Evolutionary conservation across 1,140 invertebrate species (phyloP).

Genomic region (Ooceraea biroi): DNA sequence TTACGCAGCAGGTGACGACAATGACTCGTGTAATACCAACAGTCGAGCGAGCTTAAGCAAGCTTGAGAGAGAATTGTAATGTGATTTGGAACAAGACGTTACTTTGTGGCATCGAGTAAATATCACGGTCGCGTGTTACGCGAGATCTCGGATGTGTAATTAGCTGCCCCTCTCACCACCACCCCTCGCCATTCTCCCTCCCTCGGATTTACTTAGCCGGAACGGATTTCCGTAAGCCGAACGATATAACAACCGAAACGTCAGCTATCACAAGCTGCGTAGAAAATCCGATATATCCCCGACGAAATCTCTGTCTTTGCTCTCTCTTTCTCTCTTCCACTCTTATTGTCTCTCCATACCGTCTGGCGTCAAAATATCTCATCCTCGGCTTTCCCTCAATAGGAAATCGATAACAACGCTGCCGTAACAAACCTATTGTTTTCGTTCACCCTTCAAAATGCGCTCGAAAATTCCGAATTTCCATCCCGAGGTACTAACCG

Average conservation of each 20-base stretch:
- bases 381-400: slow-evolving; percentile 59
- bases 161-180: not conserved
- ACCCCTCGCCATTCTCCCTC: too few relatives aligned
- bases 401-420: slow-evolving; percentile 78
- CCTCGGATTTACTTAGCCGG: not conserved
- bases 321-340: too few relatives aligned
- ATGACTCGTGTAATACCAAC: slow-evolving; percentile 53
- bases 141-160: slow-evolving; percentile 3
- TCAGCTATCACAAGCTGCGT: not conserved
- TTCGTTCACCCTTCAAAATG: slow-evolving; percentile 65
- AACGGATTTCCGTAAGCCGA: slow-evolving; percentile 1
- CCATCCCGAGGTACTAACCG: slow-evolving; percentile 7
- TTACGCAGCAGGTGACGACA: slow-evolving; percentile 48
- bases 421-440: slow-evolving; percentile 78
- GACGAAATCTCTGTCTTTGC: not conserved
- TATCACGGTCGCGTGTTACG: slow-evolving; percentile 3
- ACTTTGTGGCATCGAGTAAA: not conserved
- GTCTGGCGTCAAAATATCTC: slow-evolving; percentile 61
- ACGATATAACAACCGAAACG: not conserved
- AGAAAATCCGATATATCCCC: slow-evolving; percentile 23
- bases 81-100: slow-evolving; percentile 36
- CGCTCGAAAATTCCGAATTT: slow-evolving; percentile 33
- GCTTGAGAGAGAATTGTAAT: slow-evolving; percentile 42
- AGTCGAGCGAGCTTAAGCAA: slow-evolving; percentile 28
- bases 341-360: not conserved